A percentile compares a stretch with the other conserved stretches of the same genome.
Evolutionary conservation across 2,113 vertebrate genomes (phyloP).

Genomic region (Triplophysa siluroides): DNA sequence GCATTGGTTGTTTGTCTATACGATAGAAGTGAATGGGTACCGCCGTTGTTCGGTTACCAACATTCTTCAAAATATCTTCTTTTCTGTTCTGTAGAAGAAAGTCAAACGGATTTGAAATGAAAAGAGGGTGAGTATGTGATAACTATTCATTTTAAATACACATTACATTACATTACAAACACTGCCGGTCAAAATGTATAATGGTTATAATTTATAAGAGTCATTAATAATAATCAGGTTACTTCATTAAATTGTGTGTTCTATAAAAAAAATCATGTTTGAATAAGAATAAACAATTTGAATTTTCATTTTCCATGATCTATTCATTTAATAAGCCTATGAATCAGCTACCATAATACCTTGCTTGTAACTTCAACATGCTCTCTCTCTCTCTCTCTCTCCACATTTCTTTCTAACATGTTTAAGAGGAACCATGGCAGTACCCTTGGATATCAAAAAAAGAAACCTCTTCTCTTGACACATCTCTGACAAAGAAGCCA

Average conservation of each 20-base stretch:
- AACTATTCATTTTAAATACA: too few species aligned
- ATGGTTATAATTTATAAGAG: too few species aligned
- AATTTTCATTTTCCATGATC: not conserved
- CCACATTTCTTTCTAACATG: not conserved
- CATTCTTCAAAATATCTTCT: too few species aligned
- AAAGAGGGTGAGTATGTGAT: too few species aligned
- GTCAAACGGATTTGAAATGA: too few species aligned
- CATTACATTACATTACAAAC: too few species aligned
- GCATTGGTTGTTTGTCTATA: too few species aligned
- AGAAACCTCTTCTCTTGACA: slow-evolving; percentile 44
- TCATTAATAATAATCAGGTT: too few species aligned
- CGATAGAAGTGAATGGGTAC: too few species aligned
- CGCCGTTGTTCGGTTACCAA: too few species aligned
- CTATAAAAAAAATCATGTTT: not conserved
- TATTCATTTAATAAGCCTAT: not conserved
- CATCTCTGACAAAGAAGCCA: slow-evolving; percentile 55
- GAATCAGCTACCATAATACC: not conserved
- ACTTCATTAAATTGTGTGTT: not conserved
- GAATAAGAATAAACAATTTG: not conserved
- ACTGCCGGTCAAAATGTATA: too few species aligned
- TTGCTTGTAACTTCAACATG: not conserved
- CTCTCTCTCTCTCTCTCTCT: slow-evolving; percentile 2
- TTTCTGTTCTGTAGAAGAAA: too few species aligned
- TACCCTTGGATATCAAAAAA: slow-evolving; percentile 44
- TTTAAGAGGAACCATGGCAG: slow-evolving; percentile 20